Evolutionary conservation across 2,113 vertebrate species (phyloP).

Genomic region (Varanus komodoensis): DNA sequence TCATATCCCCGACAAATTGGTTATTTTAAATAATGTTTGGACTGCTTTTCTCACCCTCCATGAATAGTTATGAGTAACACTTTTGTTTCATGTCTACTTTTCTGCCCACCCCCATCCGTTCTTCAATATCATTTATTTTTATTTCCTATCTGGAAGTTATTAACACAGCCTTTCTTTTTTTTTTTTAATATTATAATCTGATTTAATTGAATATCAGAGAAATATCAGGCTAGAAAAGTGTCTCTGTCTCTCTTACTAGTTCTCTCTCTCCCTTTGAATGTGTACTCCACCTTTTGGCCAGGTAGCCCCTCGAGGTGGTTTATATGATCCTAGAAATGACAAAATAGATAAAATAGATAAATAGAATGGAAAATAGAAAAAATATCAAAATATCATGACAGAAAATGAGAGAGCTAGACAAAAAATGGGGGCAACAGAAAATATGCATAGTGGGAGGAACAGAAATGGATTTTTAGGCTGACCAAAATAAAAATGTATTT

Average conservation of each 20-base stretch:
- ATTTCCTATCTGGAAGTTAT: background rate
- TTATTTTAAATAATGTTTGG: slow-evolving; percentile 33
- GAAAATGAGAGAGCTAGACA: too few species aligned
- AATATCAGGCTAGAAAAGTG: background rate
- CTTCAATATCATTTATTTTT: slow-evolving; percentile 10
- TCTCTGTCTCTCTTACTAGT: background rate
- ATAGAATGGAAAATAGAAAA: background rate
- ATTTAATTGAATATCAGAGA: background rate
- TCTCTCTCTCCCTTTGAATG: background rate
- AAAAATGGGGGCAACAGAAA: background rate
- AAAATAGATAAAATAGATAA: too few species aligned
- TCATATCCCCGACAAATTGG: slow-evolving; percentile 27
- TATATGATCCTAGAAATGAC: background rate
- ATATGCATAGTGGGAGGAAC: background rate
- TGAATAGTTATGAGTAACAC: slow-evolving; percentile 20
- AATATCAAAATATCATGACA: background rate
- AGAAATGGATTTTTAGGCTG: background rate
- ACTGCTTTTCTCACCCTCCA: slow-evolving; percentile 31
- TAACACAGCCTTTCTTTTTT: background rate
- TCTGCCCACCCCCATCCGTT: background rate
- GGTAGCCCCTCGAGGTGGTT: too few species aligned
- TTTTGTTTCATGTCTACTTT: background rate
- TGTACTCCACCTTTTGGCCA: background rate
- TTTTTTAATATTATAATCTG: background rate
- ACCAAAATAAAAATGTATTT: background rate